Evolutionary conservation across 2,113 vertebrate genomes (phyloP).

Genomic region (Megaceryle torquata): DNA sequence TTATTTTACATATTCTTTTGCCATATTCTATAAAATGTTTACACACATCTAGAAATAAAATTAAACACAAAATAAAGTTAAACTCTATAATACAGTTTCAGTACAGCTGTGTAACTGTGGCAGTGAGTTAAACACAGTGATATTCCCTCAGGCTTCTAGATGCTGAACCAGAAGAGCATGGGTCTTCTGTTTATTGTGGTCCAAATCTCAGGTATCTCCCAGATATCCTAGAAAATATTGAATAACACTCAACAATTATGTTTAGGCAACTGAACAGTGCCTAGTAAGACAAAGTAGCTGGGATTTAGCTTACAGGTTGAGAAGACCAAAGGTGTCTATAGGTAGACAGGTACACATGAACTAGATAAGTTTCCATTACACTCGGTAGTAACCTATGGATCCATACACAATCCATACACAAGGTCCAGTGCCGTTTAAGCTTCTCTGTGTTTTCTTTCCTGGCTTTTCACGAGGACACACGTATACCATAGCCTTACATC

Average conservation of each 20-base stretch:
- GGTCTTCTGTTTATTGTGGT: not conserved
- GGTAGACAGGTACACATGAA: not conserved
- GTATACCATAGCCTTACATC: not conserved
- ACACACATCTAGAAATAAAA: not conserved
- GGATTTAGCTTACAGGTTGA: not conserved
- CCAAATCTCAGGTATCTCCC: not conserved
- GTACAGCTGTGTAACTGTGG: not conserved
- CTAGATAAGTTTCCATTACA: not conserved
- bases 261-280: not conserved
- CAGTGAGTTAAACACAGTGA: not conserved
- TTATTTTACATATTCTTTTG: not conserved
- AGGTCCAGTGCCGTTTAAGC: not conserved
- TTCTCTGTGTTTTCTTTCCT: not conserved
- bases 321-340: not conserved
- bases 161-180: rapidly evolving
- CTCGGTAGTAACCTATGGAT: not conserved
- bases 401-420: not conserved
- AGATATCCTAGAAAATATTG: not conserved
- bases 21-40: not conserved
- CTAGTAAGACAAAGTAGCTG: not conserved
- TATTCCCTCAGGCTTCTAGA: not conserved
- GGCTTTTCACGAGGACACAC: not conserved
- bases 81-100: not conserved
- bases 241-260: not conserved
- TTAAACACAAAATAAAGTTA: not conserved